A percentile compares a stretch with the other conserved stretches of the same genome.
phyloP scores from a whole-genome alignment of 2,888 invertebrate genomes.

The Venusia cambrica region DNA sequence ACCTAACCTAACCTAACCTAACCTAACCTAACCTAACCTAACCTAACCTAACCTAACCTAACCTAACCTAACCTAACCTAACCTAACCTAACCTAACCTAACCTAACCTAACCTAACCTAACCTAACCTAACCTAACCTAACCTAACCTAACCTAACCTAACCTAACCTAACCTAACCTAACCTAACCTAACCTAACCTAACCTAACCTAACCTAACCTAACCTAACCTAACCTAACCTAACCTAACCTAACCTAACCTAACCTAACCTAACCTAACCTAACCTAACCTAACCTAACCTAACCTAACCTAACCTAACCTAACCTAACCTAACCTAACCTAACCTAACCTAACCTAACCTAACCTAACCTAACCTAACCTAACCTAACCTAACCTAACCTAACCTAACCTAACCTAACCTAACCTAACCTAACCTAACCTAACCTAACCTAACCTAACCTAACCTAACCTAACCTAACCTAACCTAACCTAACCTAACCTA shows the following conservation, averaged over 20 bases:
- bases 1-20: slow-evolving; percentile 16
- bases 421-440: slow-evolving; percentile 18
- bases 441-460: slow-evolving; percentile 18
- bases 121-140: slow-evolving; percentile 19
- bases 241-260: slow-evolving; percentile 22
- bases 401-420: slow-evolving; percentile 22
- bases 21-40: slow-evolving; percentile 18
- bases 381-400: slow-evolving; percentile 23
- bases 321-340: slow-evolving; percentile 16
- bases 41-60: slow-evolving; percentile 12
- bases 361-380: slow-evolving; percentile 21
- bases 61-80: slow-evolving; percentile 16
- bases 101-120: slow-evolving; percentile 14
- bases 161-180: slow-evolving; percentile 19
- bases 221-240: slow-evolving; percentile 25
- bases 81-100: slow-evolving; percentile 18
- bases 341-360: slow-evolving; percentile 15
- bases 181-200: slow-evolving; percentile 24
- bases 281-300: slow-evolving; percentile 21
- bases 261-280: slow-evolving; percentile 20
- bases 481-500: slow-evolving; percentile 9
- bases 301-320: slow-evolving; percentile 19
- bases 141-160: slow-evolving; percentile 17
- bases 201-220: slow-evolving; percentile 26
- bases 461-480: slow-evolving; percentile 16